A percentile compares a stretch with the other conserved stretches of the same genome.
These are phyloP conservation scores for Sorex fumeus DNA, from an alignment of 2,113 vertebrate species.

Conservation along the genomic window DNA sequence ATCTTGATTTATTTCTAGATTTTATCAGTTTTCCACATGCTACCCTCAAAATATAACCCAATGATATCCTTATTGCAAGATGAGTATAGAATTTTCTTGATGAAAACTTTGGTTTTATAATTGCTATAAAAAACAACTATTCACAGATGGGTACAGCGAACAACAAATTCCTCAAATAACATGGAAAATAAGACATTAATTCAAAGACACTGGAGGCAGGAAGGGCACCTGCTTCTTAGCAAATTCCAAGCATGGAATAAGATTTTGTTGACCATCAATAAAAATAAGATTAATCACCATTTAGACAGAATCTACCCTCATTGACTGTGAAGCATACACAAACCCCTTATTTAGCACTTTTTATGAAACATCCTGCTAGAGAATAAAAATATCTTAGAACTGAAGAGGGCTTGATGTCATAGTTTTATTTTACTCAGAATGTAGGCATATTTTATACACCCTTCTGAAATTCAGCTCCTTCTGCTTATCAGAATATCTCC, in stretches of 20 bases:
- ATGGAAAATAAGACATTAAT: conserved; percentile 21
- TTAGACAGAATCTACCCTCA: background rate
- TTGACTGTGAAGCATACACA: background rate
- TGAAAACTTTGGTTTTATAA: conserved; percentile 61
- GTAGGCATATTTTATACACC: background rate
- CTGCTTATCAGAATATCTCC: background rate
- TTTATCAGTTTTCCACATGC: conserved; percentile 50
- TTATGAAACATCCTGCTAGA: background rate
- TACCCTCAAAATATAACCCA: conserved; percentile 49
- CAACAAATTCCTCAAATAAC: background rate
- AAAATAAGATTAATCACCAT: background rate
- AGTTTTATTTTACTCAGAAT: conserved; percentile 30
- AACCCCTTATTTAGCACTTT: background rate
- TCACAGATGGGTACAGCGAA: conserved; percentile 39
- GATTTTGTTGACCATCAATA: background rate
- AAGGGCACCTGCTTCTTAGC: conserved; percentile 30
- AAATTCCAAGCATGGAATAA: conserved; percentile 30
- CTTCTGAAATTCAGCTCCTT: conserved; percentile 42
- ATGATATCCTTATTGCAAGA: conserved; percentile 20
- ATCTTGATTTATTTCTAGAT: conserved; percentile 69
- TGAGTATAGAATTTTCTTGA: conserved; percentile 53
- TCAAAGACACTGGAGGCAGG: background rate
- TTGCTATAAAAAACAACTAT: conserved; percentile 57
- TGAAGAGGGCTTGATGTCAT: background rate
- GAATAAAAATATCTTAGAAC: conserved; percentile 50